Conservation (phyloP, 2,113 vertebrate species). For the Paedocypris sp. region DNA sequence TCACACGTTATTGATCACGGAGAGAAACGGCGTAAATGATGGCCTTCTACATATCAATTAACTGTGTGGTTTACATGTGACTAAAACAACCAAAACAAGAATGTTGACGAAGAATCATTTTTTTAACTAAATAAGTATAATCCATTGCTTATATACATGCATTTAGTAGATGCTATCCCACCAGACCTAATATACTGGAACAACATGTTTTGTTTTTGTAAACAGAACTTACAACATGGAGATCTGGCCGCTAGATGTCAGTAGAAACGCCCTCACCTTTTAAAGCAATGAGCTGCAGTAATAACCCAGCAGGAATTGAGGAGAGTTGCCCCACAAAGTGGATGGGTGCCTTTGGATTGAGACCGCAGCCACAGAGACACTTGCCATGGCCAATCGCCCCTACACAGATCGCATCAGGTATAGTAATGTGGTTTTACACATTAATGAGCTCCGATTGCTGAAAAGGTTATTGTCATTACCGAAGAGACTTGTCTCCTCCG, state of each 20-base stretch:
- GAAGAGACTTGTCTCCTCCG: slow-evolving; percentile 73
- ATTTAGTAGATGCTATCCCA: no score
- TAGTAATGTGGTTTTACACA: no score
- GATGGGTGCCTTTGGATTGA: slow-evolving; percentile 64
- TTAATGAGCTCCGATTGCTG: no score
- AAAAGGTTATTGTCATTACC: slow-evolving; percentile 59
- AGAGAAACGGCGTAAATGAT: no score
- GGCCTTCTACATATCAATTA: no score
- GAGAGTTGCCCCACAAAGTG: slow-evolving; percentile 73
- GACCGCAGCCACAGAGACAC: slow-evolving; percentile 69
- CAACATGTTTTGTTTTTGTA: background rate
- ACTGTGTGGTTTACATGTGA: no score
- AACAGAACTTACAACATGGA: background rate
- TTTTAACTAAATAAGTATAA: no score
- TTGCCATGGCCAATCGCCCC: slow-evolving; percentile 82
- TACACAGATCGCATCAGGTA: slow-evolving; percentile 41
- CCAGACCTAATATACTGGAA: background rate
- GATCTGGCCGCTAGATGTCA: slow-evolving; percentile 33
- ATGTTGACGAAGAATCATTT: no score
- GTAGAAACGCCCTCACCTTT: slow-evolving; percentile 57
- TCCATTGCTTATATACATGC: no score
- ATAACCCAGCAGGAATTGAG: slow-evolving; percentile 75
- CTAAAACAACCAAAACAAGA: no score
- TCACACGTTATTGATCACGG: no score
- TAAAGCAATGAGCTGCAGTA: slow-evolving; percentile 85